Evolutionary conservation across 2,888 invertebrate species (phyloP).

Genomic region (Stenoptilia bipunctidactyla): DNA sequence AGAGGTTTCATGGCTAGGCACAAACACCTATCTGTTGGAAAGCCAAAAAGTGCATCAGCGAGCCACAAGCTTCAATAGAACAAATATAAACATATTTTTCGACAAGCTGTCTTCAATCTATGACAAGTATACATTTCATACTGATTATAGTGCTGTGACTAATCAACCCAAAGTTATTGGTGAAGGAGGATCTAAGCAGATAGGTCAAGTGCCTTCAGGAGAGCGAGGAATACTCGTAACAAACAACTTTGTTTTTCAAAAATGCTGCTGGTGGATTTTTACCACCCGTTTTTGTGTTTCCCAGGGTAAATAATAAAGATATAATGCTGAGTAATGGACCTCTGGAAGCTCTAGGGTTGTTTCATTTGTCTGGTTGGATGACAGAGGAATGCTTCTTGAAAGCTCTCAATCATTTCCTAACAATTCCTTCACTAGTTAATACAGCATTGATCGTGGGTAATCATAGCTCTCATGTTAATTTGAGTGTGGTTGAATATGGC

Average conservation of each 20-base stretch:
- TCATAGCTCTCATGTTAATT: slow-evolving; percentile 16
- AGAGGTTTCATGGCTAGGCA: slow-evolving; percentile 14
- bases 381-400: slow-evolving; percentile 15
- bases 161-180: slow-evolving; percentile 12
- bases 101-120: slow-evolving; percentile 7
- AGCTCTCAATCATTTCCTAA: slow-evolving; percentile 13
- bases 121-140: slow-evolving; percentile 8
- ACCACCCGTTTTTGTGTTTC: slow-evolving; percentile 14
- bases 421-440: slow-evolving; percentile 16
- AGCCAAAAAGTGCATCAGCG: slow-evolving; percentile 15
- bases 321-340: slow-evolving; percentile 15
- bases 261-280: slow-evolving; percentile 9
- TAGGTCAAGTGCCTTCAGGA: slow-evolving; percentile 15
- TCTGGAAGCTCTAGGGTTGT: slow-evolving; percentile 14
- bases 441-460: slow-evolving; percentile 16
- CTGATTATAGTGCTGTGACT: slow-evolving; percentile 11
- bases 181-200: slow-evolving; percentile 13
- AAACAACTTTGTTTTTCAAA: background rate
- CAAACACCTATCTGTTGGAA: slow-evolving; percentile 11
- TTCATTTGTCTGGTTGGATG: slow-evolving; percentile 16
- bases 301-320: slow-evolving; percentile 15
- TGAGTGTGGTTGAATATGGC: slow-evolving; percentile 14
- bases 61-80: slow-evolving; percentile 13
- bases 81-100: slow-evolving; percentile 12
- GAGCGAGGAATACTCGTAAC: slow-evolving; percentile 7